A percentile compares a stretch with the other conserved stretches of the same genome.
Conservation (phyloP, 2,797 vertebrate genomes). For the Cetoscarus ocellatus region DNA sequence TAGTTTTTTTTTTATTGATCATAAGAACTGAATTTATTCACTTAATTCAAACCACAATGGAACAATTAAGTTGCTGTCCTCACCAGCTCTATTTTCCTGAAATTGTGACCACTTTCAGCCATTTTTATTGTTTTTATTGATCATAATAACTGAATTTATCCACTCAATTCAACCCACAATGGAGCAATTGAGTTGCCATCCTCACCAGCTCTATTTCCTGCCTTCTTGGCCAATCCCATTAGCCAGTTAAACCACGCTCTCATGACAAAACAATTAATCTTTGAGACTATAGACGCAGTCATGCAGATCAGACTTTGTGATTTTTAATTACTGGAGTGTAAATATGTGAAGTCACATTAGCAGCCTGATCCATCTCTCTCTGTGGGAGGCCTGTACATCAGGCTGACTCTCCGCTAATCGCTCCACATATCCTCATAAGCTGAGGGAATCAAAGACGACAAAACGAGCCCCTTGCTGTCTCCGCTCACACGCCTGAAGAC, state of each 20-base stretch:
- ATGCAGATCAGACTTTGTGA: constrained; percentile 58
- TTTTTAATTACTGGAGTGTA: constrained; percentile 75
- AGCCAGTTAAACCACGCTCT: constrained; percentile 59
- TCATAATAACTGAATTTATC: too few species aligned
- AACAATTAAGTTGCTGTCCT: too few species aligned
- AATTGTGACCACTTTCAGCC: too few species aligned
- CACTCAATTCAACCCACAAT: background rate
- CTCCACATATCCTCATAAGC: constrained; percentile 19
- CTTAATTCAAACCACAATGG: too few species aligned
- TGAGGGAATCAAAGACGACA: constrained; percentile 46
- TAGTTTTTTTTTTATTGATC: too few species aligned
- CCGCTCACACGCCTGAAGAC: constrained; percentile 21
- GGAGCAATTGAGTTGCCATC: constrained; percentile 21
- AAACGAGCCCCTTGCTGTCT: constrained; percentile 23
- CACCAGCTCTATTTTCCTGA: too few species aligned
- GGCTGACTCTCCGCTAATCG: constrained; percentile 55
- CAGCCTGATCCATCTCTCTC: constrained; percentile 49
- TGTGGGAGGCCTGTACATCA: constrained; percentile 50
- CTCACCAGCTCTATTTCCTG: constrained; percentile 16
- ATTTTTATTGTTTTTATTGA: too few species aligned
- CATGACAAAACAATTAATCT: constrained; percentile 74
- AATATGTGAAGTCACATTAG: constrained; percentile 67
- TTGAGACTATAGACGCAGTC: constrained; percentile 58
- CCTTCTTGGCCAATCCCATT: background rate
- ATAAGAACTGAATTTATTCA: too few species aligned